Conservation (phyloP, 1,140 invertebrate species). For the Epicauta chinensis region DNA sequence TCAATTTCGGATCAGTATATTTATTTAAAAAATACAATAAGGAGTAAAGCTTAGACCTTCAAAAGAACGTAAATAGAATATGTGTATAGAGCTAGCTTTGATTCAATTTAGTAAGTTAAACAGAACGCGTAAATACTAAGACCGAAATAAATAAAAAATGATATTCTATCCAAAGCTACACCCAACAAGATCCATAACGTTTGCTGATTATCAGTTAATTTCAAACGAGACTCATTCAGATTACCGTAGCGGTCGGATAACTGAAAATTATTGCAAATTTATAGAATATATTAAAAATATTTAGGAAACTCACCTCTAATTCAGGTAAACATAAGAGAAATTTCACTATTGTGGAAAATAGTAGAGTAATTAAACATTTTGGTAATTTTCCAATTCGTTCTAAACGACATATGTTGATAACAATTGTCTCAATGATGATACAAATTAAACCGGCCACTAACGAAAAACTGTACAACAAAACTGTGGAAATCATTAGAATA, state of each 20-base stretch:
- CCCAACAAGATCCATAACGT: constrained; percentile 31
- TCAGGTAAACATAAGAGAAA: constrained; percentile 27
- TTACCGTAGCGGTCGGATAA: constrained; percentile 32
- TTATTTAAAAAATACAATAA: no score
- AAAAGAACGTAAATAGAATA: no score
- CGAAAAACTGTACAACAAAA: constrained; percentile 29
- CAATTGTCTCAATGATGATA: constrained; percentile 27
- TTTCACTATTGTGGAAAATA: constrained; percentile 27
- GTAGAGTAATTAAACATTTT: constrained; percentile 24
- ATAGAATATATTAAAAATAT: neutral
- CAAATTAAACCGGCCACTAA: constrained; percentile 26
- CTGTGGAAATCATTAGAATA: no score
- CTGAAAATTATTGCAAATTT: constrained; percentile 16
- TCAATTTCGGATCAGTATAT: no score
- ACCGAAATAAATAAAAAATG: constrained; percentile 20
- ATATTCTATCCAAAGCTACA: constrained; percentile 32
- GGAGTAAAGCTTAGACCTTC: no score
- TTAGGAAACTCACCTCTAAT: constrained; percentile 16
- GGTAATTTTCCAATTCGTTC: constrained; percentile 25
- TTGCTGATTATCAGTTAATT: constrained; percentile 24
- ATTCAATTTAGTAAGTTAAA: constrained; percentile 1
- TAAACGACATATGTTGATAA: constrained; percentile 32
- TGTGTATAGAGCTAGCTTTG: no score
- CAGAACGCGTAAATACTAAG: neutral
- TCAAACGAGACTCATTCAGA: constrained; percentile 18